Evolutionary conservation across 2,113 vertebrate species (phyloP).

Genomic region (Empidonax traillii): DNA sequence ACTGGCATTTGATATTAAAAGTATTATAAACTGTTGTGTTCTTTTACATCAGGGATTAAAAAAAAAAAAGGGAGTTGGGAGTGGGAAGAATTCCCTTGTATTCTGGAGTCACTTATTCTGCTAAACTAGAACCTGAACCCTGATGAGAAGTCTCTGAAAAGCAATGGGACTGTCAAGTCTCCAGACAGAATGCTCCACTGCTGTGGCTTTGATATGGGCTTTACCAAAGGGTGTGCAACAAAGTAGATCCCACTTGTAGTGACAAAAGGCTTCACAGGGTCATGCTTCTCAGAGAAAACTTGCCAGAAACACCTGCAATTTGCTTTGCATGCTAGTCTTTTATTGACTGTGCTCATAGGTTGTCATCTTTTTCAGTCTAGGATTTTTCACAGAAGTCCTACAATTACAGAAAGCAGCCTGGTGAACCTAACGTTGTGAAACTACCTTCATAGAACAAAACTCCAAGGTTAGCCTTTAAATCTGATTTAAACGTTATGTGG

Average conservation of each 20-base stretch:
- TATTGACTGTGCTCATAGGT: background rate
- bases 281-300: background rate
- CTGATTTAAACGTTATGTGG: background rate
- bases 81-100: background rate
- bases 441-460: background rate
- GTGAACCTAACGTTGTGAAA: background rate
- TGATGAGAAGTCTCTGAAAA: background rate
- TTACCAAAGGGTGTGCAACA: background rate
- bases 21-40: background rate
- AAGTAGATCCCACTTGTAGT: background rate
- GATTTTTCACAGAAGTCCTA: background rate
- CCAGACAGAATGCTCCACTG: background rate
- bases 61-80: rapidly evolving
- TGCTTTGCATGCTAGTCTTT: background rate
- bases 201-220: background rate
- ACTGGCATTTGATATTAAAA: background rate
- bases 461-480: background rate
- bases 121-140: background rate
- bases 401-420: background rate
- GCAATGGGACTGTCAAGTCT: background rate
- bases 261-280: background rate
- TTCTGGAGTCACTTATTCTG: background rate
- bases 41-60: background rate
- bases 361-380: background rate
- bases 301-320: background rate